Conservation (phyloP, 2,888 invertebrate genomes). For the Poecilus cupreus region DNA sequence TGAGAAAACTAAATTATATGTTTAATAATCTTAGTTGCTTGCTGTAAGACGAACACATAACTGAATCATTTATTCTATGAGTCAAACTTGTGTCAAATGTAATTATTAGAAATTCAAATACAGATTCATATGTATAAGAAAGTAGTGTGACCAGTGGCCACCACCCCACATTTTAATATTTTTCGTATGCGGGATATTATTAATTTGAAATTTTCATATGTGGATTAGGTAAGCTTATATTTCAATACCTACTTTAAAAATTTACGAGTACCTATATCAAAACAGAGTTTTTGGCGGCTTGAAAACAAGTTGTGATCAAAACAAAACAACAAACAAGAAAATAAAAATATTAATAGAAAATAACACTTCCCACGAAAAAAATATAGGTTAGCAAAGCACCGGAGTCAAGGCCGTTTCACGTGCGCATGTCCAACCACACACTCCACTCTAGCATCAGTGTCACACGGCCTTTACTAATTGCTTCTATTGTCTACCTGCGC, state of each 20-base stretch:
- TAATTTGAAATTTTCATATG: too few species aligned
- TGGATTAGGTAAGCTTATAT: too few species aligned
- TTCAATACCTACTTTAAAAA: neutral
- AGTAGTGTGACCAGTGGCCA: too few species aligned
- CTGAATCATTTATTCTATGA: too few species aligned
- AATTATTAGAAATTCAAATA: too few species aligned
- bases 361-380: neutral
- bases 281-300: neutral
- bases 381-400: slow-evolving; percentile 23
- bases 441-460: neutral
- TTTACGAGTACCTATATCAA: neutral
- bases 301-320: neutral
- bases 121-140: too few species aligned
- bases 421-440: neutral
- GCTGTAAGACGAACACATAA: too few species aligned
- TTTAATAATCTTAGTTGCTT: too few species aligned
- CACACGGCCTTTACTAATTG: slow-evolving; percentile 17
- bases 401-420: slow-evolving; percentile 12
- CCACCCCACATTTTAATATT: too few species aligned
- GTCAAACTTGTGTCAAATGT: too few species aligned
- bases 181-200: too few species aligned
- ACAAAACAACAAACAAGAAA: neutral
- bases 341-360: slow-evolving; percentile 41
- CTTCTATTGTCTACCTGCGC: slow-evolving; percentile 12
- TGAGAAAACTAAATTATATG: too few species aligned